Evolutionary conservation across 2,113 vertebrate species (phyloP), one percentile per base, ranked within the genome.

Genomic region (Murina feae): DNA sequence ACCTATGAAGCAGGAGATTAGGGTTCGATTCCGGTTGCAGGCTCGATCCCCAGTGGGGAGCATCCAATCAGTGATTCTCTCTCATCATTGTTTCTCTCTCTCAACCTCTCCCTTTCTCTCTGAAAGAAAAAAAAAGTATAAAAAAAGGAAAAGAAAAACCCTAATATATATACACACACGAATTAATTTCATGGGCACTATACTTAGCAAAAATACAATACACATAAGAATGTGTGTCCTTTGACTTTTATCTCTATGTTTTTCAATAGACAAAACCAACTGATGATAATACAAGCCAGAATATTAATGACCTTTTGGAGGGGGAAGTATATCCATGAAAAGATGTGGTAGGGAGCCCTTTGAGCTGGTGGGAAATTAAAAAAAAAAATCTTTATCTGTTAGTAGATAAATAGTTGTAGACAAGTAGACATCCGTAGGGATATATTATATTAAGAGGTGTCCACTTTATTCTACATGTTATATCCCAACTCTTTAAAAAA

Each of bases 281-380:
- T 69, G 35, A 63, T 39, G 21, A 23, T 72, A 44, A 53, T 30
- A 7, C 0, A 58, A 39, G 13, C 66, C 39, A 92, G 65, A 86
- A 79, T 68, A 74, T 60, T n/a, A 60, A 25, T 75, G 78, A 16
- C 3, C 1, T 6, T 0, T 1, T 49, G 7, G 0, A 30, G 6
- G 2, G 44, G 12, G 1, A 0, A 20, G 1, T 30, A 9, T 76
- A 2, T 3, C 47, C 42, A 3, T 89, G 2, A 13, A 44, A 14
- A 10, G 11, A 44, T 13, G 4, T 86, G 2, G 9, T 78, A 47
- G 39, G 14, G 30, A 63, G 2, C 9, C 82, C 85, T n/a, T 25
- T 69, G 42, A 18, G 13, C 55, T 51, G 8, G 10, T 75, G 11
- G 23, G 30, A 74, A 35, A 25, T 21, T 79, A 55, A 72, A 16